Evolutionary conservation across 2,797 vertebrate species (phyloP).

Genomic region (Rhynchotus rufescens): DNA sequence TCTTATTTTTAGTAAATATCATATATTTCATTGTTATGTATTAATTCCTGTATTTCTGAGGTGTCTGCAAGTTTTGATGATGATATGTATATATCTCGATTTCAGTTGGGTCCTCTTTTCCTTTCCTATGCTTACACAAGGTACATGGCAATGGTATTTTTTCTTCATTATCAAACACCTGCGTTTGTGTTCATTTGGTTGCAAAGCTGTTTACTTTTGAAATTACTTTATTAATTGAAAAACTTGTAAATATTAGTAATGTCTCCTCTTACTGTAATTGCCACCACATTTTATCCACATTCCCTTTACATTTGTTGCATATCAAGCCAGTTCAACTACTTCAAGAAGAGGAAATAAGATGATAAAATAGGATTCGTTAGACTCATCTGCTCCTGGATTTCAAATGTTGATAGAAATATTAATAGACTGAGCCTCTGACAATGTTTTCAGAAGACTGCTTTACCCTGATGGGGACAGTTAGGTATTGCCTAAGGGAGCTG

Average conservation of each 20-base stretch:
- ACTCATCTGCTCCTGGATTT: background rate
- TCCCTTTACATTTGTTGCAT: conserved; percentile 30
- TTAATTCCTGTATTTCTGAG: background rate
- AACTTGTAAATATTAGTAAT: conserved; percentile 64
- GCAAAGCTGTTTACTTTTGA: conserved; percentile 69
- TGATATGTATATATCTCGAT: background rate
- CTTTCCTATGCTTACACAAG: background rate
- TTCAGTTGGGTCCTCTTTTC: background rate
- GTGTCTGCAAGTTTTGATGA: background rate
- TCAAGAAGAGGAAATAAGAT: background rate
- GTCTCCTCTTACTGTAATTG: conserved; percentile 67
- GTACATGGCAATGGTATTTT: background rate
- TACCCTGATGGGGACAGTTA: background rate
- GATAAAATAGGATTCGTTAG: conserved; percentile 17
- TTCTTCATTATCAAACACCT: conserved; percentile 49
- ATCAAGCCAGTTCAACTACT: conserved; percentile 16
- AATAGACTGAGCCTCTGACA: background rate
- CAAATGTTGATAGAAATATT: conserved; percentile 28
- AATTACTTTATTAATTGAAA: conserved; percentile 73
- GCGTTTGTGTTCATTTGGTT: conserved; percentile 56
- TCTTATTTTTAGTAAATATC: conserved; percentile 26
- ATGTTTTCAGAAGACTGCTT: background rate
- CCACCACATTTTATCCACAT: conserved; percentile 30
- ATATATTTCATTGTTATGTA: background rate
- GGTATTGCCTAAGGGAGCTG: background rate